These are phyloP conservation scores for Erebia palarica DNA, from an alignment of 2,888 invertebrate genomes.

Conservation along the genomic window DNA sequence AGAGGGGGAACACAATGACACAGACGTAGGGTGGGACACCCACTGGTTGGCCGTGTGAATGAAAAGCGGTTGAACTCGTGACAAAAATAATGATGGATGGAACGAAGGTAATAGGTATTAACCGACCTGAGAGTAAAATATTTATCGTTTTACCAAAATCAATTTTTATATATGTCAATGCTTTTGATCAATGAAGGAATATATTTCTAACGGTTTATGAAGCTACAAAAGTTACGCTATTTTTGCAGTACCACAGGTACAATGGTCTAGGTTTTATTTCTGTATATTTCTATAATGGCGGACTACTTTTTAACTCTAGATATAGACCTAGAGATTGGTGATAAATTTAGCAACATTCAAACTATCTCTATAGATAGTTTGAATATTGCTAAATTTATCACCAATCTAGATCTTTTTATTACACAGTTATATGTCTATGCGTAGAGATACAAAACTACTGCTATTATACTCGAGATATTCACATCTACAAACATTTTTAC, in stretches of 20 bases:
- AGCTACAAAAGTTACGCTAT: not conserved
- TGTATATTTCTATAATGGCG: not conserved
- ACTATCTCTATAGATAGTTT: not conserved
- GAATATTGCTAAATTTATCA: not conserved
- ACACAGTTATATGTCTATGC: not conserved
- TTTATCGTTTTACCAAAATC: not conserved
- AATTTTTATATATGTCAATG: not conserved
- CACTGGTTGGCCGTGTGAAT: not conserved
- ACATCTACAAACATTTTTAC: not conserved
- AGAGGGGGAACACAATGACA: not conserved
- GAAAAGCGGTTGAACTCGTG: not conserved
- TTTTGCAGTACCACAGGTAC: not conserved
- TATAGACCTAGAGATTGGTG: too few relatives aligned
- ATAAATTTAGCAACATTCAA: too few relatives aligned
- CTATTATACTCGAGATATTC: not conserved
- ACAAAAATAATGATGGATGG: not conserved
- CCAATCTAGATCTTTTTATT: not conserved
- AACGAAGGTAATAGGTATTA: not conserved
- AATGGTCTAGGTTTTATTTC: not conserved
- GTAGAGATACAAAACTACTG: not conserved
- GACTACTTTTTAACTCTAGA: not conserved
- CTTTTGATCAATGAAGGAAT: not conserved
- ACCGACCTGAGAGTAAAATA: not conserved
- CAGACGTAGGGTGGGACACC: not conserved
- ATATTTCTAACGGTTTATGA: not conserved